These are phyloP conservation scores for Halictus rubicundus DNA, from an alignment of 1,140 invertebrate species.

Conservation along the genomic window DNA sequence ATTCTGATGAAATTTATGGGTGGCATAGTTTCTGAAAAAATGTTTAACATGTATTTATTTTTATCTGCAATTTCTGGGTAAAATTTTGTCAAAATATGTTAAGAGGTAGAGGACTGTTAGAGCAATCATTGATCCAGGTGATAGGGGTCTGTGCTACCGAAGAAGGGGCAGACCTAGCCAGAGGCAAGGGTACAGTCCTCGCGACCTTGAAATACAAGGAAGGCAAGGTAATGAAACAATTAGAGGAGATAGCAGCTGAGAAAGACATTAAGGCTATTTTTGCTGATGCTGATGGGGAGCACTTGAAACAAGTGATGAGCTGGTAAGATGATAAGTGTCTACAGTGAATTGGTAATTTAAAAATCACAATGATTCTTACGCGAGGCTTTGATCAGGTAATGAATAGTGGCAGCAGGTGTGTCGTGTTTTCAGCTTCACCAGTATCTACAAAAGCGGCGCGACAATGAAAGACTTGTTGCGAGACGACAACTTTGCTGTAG, in stretches of 20 bases:
- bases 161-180: constrained; percentile 80
- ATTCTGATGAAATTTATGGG: background rate
- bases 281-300: constrained; percentile 82
- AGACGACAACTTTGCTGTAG: constrained; percentile 73
- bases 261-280: constrained; percentile 83
- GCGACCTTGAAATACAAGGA: constrained; percentile 82
- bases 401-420: constrained; percentile 2
- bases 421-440: constrained; percentile 71
- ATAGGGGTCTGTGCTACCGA: constrained; percentile 83
- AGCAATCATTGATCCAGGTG: constrained; percentile 76
- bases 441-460: constrained; percentile 68
- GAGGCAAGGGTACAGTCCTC: constrained; percentile 82
- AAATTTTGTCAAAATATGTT: too few relatives aligned
- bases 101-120: background rate
- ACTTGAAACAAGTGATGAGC: constrained; percentile 81
- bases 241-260: constrained; percentile 81
- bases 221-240: constrained; percentile 80
- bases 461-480: constrained; percentile 67
- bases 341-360: background rate
- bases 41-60: too few relatives aligned
- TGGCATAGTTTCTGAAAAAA: too few relatives aligned
- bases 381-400: background rate
- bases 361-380: background rate
- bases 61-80: too few relatives aligned
- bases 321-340: constrained; percentile 73